Percentiles rank a stretch among this genome's conserved stretches.
Conservation (phyloP, 2,888 invertebrate species). For the Apamea crenata region DNA sequence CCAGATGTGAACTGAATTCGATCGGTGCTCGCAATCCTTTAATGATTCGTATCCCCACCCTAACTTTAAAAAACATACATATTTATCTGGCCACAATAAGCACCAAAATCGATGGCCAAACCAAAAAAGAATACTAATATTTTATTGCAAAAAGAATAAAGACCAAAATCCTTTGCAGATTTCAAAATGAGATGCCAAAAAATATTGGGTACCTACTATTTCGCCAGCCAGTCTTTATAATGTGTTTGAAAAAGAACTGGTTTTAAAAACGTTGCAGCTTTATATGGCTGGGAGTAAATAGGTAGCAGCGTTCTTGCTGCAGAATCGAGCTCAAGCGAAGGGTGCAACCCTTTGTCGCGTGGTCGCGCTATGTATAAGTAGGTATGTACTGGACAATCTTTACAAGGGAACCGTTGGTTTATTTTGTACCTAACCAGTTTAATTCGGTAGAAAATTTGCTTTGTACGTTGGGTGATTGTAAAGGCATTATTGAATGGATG, state of each 20-base stretch:
- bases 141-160: constrained; percentile 41
- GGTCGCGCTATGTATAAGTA: constrained; percentile 53
- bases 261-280: constrained; percentile 62
- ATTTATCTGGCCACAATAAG: constrained; percentile 53
- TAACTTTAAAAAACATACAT: constrained; percentile 34
- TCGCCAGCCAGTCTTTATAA: constrained; percentile 64
- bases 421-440: constrained; percentile 60
- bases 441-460: constrained; percentile 52
- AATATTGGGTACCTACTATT: constrained; percentile 43
- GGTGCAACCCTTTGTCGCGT: constrained; percentile 79
- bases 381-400: constrained; percentile 62
- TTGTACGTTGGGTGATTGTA: constrained; percentile 18
- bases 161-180: constrained; percentile 36
- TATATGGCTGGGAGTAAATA: constrained; percentile 71
- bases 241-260: constrained; percentile 61
- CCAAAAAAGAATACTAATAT: background rate
- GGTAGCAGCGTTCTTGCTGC: constrained; percentile 79
- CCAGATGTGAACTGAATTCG: constrained; percentile 62
- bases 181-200: constrained; percentile 29
- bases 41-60: constrained; percentile 69
- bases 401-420: constrained; percentile 63
- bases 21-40: constrained; percentile 58
- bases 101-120: background rate
- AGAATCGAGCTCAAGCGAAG: constrained; percentile 82
- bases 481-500: constrained; percentile 4